Evolutionary conservation across 1,140 invertebrate genomes (phyloP).

Genomic region (Protaetia brevitarsis): DNA sequence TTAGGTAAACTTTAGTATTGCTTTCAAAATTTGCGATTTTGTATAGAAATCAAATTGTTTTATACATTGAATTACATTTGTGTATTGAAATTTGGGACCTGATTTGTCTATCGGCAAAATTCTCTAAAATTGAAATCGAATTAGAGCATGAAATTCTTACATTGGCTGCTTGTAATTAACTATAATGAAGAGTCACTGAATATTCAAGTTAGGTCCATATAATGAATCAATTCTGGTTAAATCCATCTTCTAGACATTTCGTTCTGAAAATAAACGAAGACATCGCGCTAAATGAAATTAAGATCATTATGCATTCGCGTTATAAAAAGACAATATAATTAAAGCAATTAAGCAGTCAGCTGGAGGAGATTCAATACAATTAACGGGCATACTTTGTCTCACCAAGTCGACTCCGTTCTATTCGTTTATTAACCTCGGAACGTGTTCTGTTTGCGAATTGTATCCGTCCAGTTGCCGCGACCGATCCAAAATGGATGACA

Average conservation of each 20-base stretch:
- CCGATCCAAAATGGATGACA: slow-evolving; percentile 8
- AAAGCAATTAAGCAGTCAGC: slow-evolving; percentile 11
- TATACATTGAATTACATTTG: too few species aligned
- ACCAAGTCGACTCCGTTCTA: neutral
- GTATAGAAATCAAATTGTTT: too few species aligned
- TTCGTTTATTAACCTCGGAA: slow-evolving; percentile 12
- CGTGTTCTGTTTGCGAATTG: slow-evolving; percentile 12
- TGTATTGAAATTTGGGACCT: too few species aligned
- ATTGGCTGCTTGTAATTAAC: too few species aligned
- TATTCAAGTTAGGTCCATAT: too few species aligned
- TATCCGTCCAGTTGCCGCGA: neutral
- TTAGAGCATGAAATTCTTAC: too few species aligned
- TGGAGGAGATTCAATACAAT: slow-evolving; percentile 12
- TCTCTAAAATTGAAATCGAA: too few species aligned
- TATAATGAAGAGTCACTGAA: too few species aligned
- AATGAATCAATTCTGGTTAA: neutral
- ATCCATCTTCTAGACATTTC: neutral
- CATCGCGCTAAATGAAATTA: slow-evolving; percentile 2
- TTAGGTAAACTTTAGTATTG: too few species aligned
- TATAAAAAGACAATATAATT: slow-evolving; percentile 16
- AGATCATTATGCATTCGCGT: neutral
- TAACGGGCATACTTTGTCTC: slow-evolving; percentile 10
- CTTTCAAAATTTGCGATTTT: too few species aligned
- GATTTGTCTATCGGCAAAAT: too few species aligned
- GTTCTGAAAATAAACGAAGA: neutral